These are phyloP conservation scores for Melanocharis versteri DNA, from an alignment of 2,113 vertebrate species.

Conservation along the genomic window DNA sequence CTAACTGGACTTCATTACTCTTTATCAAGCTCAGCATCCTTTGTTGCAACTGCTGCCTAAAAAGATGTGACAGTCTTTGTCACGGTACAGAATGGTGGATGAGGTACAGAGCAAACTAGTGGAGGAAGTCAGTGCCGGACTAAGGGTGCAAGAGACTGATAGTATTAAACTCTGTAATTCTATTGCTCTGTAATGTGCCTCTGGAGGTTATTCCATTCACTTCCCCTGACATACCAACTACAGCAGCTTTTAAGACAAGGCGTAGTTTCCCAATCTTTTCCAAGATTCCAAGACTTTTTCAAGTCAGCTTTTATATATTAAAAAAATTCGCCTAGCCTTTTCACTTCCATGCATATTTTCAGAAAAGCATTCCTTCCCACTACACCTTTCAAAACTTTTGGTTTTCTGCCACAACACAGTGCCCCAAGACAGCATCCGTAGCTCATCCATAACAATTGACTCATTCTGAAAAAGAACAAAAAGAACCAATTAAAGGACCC, in stretches of 20 bases:
- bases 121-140: neutral
- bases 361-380: neutral
- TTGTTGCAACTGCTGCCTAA: neutral
- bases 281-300: neutral
- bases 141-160: neutral
- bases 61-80: neutral
- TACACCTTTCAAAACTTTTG: neutral
- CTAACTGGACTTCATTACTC: neutral
- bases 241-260: neutral
- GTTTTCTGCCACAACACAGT: neutral
- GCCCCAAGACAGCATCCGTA: neutral
- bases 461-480: neutral
- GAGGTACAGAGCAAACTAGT: rapidly evolving
- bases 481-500: neutral
- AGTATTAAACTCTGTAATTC: neutral
- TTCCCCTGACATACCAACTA: neutral
- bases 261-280: neutral
- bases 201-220: neutral
- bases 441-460: neutral
- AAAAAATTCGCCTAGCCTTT: neutral
- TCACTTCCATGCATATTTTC: neutral
- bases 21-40: neutral
- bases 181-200: neutral
- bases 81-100: neutral
- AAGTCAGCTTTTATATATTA: neutral